Percentiles rank a stretch among this genome's conserved stretches.
Evolutionary conservation across 2,113 vertebrate species (phyloP).

Genomic region (Lucifuga dentata): DNA sequence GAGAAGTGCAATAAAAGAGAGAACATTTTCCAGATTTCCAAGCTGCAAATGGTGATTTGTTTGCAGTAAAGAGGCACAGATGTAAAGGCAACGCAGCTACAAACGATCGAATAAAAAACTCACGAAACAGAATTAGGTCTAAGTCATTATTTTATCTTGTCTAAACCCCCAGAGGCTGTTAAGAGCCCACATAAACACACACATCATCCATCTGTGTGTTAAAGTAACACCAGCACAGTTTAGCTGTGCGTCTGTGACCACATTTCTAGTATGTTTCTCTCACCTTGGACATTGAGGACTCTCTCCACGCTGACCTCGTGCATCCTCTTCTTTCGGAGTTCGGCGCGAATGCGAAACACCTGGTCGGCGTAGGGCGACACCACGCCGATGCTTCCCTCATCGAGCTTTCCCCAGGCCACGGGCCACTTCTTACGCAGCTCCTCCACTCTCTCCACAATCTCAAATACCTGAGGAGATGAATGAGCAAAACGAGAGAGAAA

Average conservation of each 20-base stretch:
- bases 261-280: slow-evolving; percentile 59
- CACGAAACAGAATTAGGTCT: not conserved
- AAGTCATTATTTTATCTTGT: not conserved
- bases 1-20: too few species aligned
- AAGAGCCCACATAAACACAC: slow-evolving; percentile 6
- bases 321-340: slow-evolving; percentile 97
- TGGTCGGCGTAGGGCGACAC: slow-evolving; percentile 98
- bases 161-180: slow-evolving; percentile 3
- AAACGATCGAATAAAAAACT: too few species aligned
- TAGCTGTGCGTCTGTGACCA: not conserved
- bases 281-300: slow-evolving; percentile 98
- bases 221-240: not conserved
- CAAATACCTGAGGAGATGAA: slow-evolving; percentile 89
- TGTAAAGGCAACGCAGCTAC: too few species aligned
- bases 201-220: not conserved
- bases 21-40: too few species aligned
- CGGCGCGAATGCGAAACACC: slow-evolving; percentile 96
- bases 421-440: slow-evolving; percentile 98
- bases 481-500: not conserved
- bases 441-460: slow-evolving; percentile 97
- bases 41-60: too few species aligned
- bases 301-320: slow-evolving; percentile 97
- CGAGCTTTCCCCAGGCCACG: slow-evolving; percentile 97
- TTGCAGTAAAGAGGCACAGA: too few species aligned
- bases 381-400: slow-evolving; percentile 97